A percentile compares a stretch with the other conserved stretches of the same genome.
These are phyloP conservation scores for Horisme vitalbata DNA, from an alignment of 2,888 invertebrate genomes.

Conservation along the genomic window DNA sequence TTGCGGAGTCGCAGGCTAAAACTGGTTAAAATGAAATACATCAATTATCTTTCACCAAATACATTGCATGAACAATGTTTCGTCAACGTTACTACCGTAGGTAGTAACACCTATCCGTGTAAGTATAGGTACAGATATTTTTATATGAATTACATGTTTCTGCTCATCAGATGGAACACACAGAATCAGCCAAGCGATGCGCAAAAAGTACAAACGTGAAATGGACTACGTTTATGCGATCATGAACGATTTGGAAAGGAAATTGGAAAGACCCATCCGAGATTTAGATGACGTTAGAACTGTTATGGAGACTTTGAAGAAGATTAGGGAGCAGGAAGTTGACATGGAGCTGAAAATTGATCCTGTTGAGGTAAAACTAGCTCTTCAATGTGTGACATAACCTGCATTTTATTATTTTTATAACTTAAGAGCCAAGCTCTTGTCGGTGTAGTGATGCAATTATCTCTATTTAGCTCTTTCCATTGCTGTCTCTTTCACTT, in stretches of 20 bases:
- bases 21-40: too few species aligned
- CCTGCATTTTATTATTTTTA: too few species aligned
- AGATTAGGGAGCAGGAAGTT: conserved; percentile 96
- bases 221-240: conserved; percentile 97
- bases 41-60: too few species aligned
- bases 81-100: too few species aligned
- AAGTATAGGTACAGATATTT: not conserved
- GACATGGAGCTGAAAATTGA: conserved; percentile 97
- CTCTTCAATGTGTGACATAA: too few species aligned
- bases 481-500: too few species aligned
- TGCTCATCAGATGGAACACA: conserved; percentile 84
- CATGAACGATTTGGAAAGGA: conserved; percentile 95
- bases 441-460: too few species aligned
- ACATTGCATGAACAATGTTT: too few species aligned
- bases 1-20: too few species aligned
- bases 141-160: not conserved
- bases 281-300: conserved; percentile 97
- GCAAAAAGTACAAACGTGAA: conserved; percentile 94
- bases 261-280: conserved; percentile 92
- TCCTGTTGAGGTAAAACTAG: conserved; percentile 90
- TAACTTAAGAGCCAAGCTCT: too few species aligned
- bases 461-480: too few species aligned
- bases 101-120: too few species aligned
- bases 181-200: conserved; percentile 93
- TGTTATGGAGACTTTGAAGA: conserved; percentile 96